These are phyloP conservation scores for Atta cephalotes DNA, from an alignment of 1,140 invertebrate species.

Conservation along the genomic window DNA sequence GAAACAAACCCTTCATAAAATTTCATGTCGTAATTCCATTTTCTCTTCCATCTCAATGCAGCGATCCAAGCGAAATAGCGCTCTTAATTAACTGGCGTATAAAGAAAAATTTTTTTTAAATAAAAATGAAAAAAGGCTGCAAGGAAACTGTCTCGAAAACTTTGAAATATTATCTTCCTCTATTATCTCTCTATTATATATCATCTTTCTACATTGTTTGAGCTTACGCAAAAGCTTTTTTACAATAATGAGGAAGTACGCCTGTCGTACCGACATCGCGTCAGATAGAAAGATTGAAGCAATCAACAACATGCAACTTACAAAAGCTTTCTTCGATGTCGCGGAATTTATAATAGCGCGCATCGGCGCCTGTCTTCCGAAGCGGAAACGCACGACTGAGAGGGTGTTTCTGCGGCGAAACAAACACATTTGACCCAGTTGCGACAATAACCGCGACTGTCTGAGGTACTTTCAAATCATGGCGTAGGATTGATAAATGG, in stretches of 20 bases:
- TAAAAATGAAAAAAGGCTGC: neutral
- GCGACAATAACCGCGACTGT: neutral
- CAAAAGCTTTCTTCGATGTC: constrained; percentile 53
- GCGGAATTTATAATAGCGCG: constrained; percentile 7
- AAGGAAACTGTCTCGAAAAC: neutral
- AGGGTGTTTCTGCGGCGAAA: neutral
- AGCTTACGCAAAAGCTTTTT: constrained; percentile 11
- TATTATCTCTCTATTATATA: neutral
- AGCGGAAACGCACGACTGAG: constrained; percentile 13
- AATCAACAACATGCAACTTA: constrained; percentile 49
- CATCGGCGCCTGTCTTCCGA: neutral
- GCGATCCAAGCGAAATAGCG: neutral
- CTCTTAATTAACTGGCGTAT: neutral
- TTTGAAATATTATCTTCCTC: neutral
- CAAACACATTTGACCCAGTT: constrained; percentile 57
- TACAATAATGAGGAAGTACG: constrained; percentile 29
- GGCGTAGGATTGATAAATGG: neutral
- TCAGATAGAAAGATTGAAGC: constrained; percentile 52
- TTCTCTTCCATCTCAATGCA: neutral
- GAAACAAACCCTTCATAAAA: constrained; percentile 74
- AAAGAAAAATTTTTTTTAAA: neutral
- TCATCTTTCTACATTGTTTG: neutral
- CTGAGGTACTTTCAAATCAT: neutral
- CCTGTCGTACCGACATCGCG: constrained; percentile 8
- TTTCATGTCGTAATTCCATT: neutral